A percentile compares a stretch with the other conserved stretches of the same genome.
phyloP scores from a whole-genome alignment of 2,888 invertebrate genomes.

The Eucriotettix oculatus region DNA sequence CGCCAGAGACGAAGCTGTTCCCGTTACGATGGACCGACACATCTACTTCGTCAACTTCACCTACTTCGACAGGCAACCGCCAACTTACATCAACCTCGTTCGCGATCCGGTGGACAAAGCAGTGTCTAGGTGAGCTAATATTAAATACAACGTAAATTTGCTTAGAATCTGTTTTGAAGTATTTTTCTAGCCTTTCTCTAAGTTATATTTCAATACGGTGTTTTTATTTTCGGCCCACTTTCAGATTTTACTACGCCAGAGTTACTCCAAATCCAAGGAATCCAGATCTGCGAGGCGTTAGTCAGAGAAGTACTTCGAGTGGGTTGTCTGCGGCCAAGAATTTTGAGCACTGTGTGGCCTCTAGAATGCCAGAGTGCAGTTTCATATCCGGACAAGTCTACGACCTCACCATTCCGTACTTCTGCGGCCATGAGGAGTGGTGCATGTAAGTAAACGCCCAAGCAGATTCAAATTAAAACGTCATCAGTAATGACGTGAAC shows the following conservation, averaged over 20 bases:
- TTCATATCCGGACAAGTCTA: slow-evolving; percentile 24
- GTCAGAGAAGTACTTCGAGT: slow-evolving; percentile 2
- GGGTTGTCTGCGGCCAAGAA: not conserved
- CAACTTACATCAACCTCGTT: slow-evolving; percentile 40
- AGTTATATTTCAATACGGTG: not conserved
- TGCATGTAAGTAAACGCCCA: slow-evolving; percentile 33
- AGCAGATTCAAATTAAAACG: not conserved
- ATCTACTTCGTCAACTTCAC: slow-evolving; percentile 43
- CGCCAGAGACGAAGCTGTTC: slow-evolving; percentile 34
- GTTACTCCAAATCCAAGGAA: slow-evolving; percentile 17
- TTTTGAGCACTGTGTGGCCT: slow-evolving; percentile 25
- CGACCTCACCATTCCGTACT: slow-evolving; percentile 38
- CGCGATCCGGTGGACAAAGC: slow-evolving; percentile 39
- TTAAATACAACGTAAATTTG: not conserved
- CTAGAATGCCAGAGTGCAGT: slow-evolving; percentile 26
- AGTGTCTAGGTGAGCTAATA: slow-evolving; percentile 28
- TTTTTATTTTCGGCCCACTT: not conserved
- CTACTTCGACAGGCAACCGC: slow-evolving; percentile 34
- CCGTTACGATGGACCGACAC: slow-evolving; percentile 40
- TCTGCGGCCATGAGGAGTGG: slow-evolving; percentile 41
- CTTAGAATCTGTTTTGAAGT: too few species aligned
- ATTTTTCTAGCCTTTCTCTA: too few species aligned
- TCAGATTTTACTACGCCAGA: slow-evolving; percentile 21
- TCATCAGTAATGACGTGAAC: too few species aligned
- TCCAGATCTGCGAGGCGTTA: slow-evolving; percentile 12